Base-by-base conservation (phyloP, 1,140 invertebrate species). In the Coelopa frigida region DNA sequence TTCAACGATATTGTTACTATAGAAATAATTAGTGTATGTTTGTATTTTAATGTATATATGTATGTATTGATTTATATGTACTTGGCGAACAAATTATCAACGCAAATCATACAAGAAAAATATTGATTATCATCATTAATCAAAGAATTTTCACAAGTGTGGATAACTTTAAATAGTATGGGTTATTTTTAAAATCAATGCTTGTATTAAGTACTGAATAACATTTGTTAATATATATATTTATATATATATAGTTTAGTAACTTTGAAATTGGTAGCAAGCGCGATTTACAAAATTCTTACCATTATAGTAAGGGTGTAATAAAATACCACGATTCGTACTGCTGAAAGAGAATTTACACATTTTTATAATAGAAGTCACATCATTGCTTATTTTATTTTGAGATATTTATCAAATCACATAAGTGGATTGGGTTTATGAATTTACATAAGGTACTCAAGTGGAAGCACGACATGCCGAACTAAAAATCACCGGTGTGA, bases 261-360 rank as follows among this genome's bases (percentile, higher is more conserved):
- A 14, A 22, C 23, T 10, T 32, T 35, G 29, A 15, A 43, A 53
- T 44, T 44, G 44, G 33, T 56, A 8, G 18, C 26, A 27, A 8
- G 12, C 60, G 60, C 54, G 50, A 58, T 58, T 57, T 8, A 39
- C 57, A 61, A 55, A 59, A 55, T 43, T 59, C 73, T 75, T 74
- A 75, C 73, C 73, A 66, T 75, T 73, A 62, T 74, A 73, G 68
- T 73, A 72, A 60, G 73, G 73, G 70, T 75, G 72, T 57, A 74
- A 73, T 66, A 73, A 73, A 59, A 68, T 63, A 69, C 70, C 72
- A 70, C 71, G 68, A 71, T 73, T 74, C 72, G 64, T 69, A 57
- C 61, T 66, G 62, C 63, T 66, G 63, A 57, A 66, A 49, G 18
- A 44, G 21, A 49, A 36, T 21, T 31, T 44, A 3, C n/a, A 26